phyloP scores from a whole-genome alignment of 2,888 invertebrate genomes.

The Trissolcus brochymenae region DNA sequence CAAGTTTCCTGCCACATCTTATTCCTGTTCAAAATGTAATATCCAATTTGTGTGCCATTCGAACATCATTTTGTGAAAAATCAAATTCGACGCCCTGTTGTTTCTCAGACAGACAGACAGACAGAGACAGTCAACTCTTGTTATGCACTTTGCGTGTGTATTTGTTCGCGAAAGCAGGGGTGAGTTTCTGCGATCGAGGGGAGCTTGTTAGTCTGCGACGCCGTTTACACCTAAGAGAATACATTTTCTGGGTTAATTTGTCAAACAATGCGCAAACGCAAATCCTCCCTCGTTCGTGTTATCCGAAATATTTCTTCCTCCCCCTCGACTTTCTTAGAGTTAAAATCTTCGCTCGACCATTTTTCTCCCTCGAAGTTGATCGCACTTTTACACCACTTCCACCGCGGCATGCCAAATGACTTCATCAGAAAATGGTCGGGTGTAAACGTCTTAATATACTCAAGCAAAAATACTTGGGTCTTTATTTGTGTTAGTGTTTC shows the following conservation, averaged over 20 bases:
- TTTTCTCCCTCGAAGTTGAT: slow-evolving; percentile 59
- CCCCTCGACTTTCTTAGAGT: slow-evolving; percentile 53
- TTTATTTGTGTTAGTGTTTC: slow-evolving; percentile 34
- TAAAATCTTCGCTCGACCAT: slow-evolving; percentile 71
- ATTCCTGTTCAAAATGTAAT: background rate
- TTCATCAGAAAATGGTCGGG: slow-evolving; percentile 74
- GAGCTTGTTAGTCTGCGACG: slow-evolving; percentile 39
- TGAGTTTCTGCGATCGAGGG: slow-evolving; percentile 19
- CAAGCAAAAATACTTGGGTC: slow-evolving; percentile 36
- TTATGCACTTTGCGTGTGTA: slow-evolving; percentile 20
- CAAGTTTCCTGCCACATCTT: too few relatives aligned
- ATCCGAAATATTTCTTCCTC: slow-evolving; percentile 61
- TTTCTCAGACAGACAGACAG: background rate
- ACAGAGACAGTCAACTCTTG: slow-evolving; percentile 11
- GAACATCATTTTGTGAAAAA: slow-evolving; percentile 2
- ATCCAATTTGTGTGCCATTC: slow-evolving; percentile 13
- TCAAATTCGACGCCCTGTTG: background rate
- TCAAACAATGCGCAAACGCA: slow-evolving; percentile 67
- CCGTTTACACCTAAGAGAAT: slow-evolving; percentile 36
- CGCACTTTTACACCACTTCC: slow-evolving; percentile 53
- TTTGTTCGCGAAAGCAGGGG: slow-evolving; percentile 29
- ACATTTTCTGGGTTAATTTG: slow-evolving; percentile 68
- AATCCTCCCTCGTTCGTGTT: slow-evolving; percentile 43
- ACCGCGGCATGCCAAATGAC: slow-evolving; percentile 62
- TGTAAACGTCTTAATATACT: slow-evolving; percentile 58